Base-by-base conservation (phyloP, 2,888 invertebrate genomes). In the Oxytorus armatus region DNA sequence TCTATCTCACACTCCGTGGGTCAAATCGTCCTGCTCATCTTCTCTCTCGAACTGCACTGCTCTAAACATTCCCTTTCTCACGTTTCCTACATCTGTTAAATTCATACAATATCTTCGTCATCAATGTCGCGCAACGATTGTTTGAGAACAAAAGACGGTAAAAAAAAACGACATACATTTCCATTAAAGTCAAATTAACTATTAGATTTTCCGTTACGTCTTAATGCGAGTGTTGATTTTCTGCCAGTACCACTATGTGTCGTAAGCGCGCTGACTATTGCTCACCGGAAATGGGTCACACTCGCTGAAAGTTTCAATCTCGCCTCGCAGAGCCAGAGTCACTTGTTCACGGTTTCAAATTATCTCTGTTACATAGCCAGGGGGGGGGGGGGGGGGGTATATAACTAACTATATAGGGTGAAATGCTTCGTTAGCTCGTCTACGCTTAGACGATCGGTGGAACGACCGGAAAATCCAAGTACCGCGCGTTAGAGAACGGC, bases 381-480 rank as follows among this genome's bases (percentile, higher is more conserved):
- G n/a, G n/a, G n/a, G n/a, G n/a, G n/a, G n/a, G n/a, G n/a, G n/a
- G n/a, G n/a, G n/a, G 42, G 18, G 21, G 36, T 10, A 25, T 25
- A 3, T 33, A 18, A n/a, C n/a, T 10, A 14, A 8, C 44, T 44
- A 36, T 36, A 16, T 36, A 39, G 44, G 47, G 21, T n/a, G 11
- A 63, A 49, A 69, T 33, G 53, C 69, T 59, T 68, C 76, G 68
- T 42, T 59, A 57, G 18, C 53, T 69, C 61, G 33, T 61, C 23
- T 61, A 42, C 11, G 51, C 59, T 55, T 53, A 57, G 51, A n/a
- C n/a, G n/a, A n/a, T 51, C 73, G 73, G 44, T 79, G 29, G 42
- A 79, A 51, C 79, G 53, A 69, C 16, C 51, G 55, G 23, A 57
- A 74, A 65, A 79, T 74, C 63, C 47, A 53, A 44, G 21, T 59